Evolutionary conservation across 64 coral and sea anemone genomes (phyloP), one percentile per base, ranked within the genome.

Genomic region (Pocillopora verrucosa): DNA sequence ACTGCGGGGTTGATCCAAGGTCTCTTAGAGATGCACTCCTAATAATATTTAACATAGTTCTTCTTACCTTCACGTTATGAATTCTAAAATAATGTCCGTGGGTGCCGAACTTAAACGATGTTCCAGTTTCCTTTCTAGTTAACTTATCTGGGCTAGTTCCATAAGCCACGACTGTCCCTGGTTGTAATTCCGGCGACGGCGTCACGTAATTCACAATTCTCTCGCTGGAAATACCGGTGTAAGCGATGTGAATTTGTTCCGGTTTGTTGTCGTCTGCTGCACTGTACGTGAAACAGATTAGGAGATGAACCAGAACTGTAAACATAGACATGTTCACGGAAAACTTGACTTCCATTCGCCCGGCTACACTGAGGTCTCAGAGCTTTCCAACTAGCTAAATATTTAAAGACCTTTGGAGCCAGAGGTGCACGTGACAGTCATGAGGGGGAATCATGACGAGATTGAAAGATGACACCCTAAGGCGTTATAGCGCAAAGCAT

Each of bases 191-290:
- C 4, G 84, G 62, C 25, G 81, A 74, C 16, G 84, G 82, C 38
- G 95, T 97, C 7, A 97, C 95, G 74, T 97, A 97, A 51, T 82
- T 97, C 0, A 97, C 92, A 30, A 90, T 88, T 90, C 92, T 86
- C 67, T 97, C 95, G 76, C 88, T 97, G 6, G 91, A 70, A 72
- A 67, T 34, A 1, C 95, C 95, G 4, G 95, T 97, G 51, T 88
- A 97, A 13, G 88, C 84, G 3, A 97, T 76, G 16, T 97, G 95
- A 45, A 97, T 93, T 41, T 97, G 95, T 36, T 97, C 95, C 13
- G 95, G 95, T 2, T 69, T 61, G 36, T 78, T 88, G 10, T 76
- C 51, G 56, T 76, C n/a, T 34, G 86, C 72, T 77, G 5, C n/a
- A 24, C 61, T 65, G 15, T 72, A 16, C 69, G 64, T 85, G 22